phyloP scores from a whole-genome alignment of 2,797 vertebrate species.

The Sebastes cheni region DNA sequence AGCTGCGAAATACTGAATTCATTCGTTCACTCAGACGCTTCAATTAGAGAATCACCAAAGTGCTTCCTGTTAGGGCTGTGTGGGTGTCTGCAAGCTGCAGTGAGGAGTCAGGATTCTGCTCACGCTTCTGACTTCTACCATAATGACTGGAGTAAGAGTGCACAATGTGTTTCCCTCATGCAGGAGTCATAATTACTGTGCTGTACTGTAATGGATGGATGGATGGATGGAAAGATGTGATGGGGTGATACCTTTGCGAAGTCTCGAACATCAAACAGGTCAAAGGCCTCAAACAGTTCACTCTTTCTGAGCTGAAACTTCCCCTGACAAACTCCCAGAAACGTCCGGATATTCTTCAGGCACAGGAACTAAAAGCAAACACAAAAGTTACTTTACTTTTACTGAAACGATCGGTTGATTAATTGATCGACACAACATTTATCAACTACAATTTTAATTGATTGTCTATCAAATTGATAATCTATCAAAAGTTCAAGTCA shows the following conservation, averaged over 20 bases:
- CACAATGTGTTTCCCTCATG: not conserved
- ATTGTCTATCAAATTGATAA: not conserved
- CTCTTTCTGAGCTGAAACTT: conserved; percentile 87
- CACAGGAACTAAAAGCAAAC: conserved; percentile 86
- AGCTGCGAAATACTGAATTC: conserved; percentile 8
- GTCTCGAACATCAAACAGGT: conserved; percentile 92
- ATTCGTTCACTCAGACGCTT: conserved; percentile 13
- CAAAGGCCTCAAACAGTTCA: conserved; percentile 91
- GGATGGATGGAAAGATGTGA: not conserved
- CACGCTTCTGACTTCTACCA: not conserved
- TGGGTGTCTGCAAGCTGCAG: conserved; percentile 65
- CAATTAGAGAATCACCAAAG: conserved; percentile 36
- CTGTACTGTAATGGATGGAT: not conserved
- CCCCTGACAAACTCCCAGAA: conserved; percentile 85
- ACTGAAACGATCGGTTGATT: not conserved
- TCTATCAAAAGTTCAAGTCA: not conserved
- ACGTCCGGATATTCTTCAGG: conserved; percentile 93
- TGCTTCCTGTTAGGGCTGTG: conserved; percentile 63
- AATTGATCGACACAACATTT: not conserved
- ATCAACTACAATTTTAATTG: not conserved
- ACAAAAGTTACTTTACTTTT: not conserved
- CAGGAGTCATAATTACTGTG: not conserved
- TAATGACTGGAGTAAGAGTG: not conserved
- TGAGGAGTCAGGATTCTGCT: not conserved
- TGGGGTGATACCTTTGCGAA: conserved; percentile 86